Base-by-base conservation (phyloP, 2,113 vertebrate genomes). In the Rutilus rutilus region DNA sequence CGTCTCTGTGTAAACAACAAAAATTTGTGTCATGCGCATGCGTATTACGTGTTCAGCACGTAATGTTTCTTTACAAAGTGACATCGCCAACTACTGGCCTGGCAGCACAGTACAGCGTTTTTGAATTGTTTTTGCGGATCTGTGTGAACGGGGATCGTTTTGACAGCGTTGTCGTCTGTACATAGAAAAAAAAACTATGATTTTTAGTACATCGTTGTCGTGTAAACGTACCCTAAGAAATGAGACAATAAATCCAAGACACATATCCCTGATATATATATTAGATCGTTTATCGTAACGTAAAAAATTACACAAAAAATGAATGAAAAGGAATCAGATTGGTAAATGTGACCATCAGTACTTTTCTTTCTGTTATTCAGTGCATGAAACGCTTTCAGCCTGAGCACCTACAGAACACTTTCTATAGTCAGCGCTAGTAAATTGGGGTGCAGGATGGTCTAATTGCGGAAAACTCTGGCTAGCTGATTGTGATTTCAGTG, bases 401-500 rank as follows among this genome's bases (percentile, higher is more conserved):
- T 54, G 19, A 39, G 39, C 11, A 59, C 57, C 36, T 14, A 76
- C 36, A 60, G 74, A 78, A 54, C 21, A 42, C 73, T 78, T 2
- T 57, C 47, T 59, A 42, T 21, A 69, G 25, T 36, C 64, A 45
- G 50, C 23, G 15, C 5, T n/a, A 25, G 39, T 80, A 69, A 10
- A 57, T 81, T 65, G 33, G 54, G 76, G 78, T 76, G 86, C 67
- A 57, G 45, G 69, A 64, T 81, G 65, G 83, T 19, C 86, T 87
- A 75, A 89, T 79, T 87, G 86, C 67, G 64, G 33, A 87, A 80
- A 79, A 67, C 45, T 64, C 83, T 59, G 52, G 23, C 54, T 60
- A 42, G 65, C 76, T 85, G 80, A 85, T 87, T 90, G 93, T 91
- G 88, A 89, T 92, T 90, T 89, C 85, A 91, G 78, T 89, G 92